Conservation (phyloP, 2,113 vertebrate species). For the Pseudonaja textilis region DNA sequence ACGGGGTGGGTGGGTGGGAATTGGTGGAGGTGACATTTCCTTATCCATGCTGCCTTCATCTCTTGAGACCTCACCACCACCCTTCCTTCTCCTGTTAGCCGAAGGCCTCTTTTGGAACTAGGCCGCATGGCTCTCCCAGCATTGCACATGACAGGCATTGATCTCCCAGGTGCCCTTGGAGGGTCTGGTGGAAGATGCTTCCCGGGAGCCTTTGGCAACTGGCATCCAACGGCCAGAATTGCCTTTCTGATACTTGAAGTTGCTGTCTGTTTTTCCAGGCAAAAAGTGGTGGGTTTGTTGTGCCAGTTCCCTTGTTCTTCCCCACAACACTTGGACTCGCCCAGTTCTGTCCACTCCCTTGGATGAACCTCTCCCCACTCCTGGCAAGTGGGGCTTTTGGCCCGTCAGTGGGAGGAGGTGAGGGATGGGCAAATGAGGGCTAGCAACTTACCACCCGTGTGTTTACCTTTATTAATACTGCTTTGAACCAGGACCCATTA, state of each 20-base stretch:
- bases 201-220: background rate
- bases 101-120: background rate
- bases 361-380: background rate
- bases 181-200: background rate
- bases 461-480: background rate
- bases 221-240: background rate
- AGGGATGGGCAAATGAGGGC: background rate
- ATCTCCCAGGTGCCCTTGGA: background rate
- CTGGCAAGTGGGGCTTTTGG: too few relatives aligned
- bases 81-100: background rate
- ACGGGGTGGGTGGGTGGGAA: background rate
- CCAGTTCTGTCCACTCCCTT: background rate
- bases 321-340: background rate
- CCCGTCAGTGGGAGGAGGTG: too few relatives aligned
- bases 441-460: background rate
- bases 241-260: background rate
- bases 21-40: slow-evolving; percentile 28
- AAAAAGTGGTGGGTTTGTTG: background rate
- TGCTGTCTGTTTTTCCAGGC: background rate
- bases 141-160: too few relatives aligned
- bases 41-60: slow-evolving; percentile 42
- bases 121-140: too few relatives aligned
- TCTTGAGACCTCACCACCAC: background rate
- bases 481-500: background rate
- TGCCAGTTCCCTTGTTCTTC: background rate